Conservation (phyloP, 2,888 invertebrate genomes). For the Polydrusus tereticollis region DNA sequence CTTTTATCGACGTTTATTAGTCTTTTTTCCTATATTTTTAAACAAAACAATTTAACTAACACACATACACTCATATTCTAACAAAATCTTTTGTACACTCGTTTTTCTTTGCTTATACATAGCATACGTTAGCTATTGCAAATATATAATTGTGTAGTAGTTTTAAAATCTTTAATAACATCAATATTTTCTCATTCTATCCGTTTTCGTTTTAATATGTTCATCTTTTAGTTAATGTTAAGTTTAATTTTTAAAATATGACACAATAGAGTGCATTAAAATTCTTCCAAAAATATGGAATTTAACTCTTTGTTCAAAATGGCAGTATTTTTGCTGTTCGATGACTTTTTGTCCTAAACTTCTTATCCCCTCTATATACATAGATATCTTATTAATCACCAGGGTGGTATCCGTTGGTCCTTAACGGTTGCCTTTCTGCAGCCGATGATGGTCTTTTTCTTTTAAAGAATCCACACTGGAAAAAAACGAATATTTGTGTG, state of each 20-base stretch:
- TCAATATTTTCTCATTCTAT: background rate
- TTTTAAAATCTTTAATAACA: too few relatives aligned
- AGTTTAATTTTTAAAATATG: background rate
- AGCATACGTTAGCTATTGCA: background rate
- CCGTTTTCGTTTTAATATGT: background rate
- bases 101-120: background rate
- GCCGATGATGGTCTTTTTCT: constrained; percentile 87
- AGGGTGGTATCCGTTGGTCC: constrained; percentile 78
- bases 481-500: background rate
- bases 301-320: constrained; percentile 2
- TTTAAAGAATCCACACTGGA: constrained; percentile 93
- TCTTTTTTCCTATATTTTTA: background rate
- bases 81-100: background rate
- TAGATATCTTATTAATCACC: constrained; percentile 86
- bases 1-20: background rate
- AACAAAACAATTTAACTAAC: constrained; percentile 6
- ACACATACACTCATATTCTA: background rate
- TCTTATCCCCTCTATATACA: constrained; percentile 54
- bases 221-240: background rate
- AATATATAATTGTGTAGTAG: too few relatives aligned
- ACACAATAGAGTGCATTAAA: background rate
- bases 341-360: constrained; percentile 3
- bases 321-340: constrained; percentile 14
- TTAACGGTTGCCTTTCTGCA: constrained; percentile 87
- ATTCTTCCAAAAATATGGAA: background rate